Evolutionary conservation across 2,888 invertebrate species (phyloP).

Genomic region (Carcina quercana): DNA sequence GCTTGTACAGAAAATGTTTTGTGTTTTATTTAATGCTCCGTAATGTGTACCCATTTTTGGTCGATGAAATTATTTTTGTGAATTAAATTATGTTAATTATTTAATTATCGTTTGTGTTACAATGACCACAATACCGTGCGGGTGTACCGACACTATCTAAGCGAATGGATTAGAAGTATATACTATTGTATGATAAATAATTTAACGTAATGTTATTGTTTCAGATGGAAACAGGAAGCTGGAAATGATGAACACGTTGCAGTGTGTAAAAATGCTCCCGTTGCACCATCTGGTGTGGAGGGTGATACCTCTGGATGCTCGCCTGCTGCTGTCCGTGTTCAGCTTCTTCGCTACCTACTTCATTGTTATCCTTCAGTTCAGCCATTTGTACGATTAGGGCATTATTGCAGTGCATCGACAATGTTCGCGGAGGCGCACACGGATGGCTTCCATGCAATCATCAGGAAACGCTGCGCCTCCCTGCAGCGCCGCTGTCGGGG

Average conservation of each 20-base stretch:
- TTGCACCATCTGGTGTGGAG: neutral
- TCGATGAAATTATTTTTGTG: too few relatives aligned
- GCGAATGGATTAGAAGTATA: neutral
- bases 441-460: neutral
- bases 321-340: slow-evolving; percentile 1
- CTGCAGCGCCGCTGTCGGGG: too few relatives aligned
- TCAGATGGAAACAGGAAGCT: neutral
- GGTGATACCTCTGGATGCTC: slow-evolving; percentile 1
- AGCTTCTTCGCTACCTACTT: slow-evolving; percentile 2
- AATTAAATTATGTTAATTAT: too few relatives aligned
- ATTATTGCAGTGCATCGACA: neutral
- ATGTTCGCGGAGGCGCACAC: neutral
- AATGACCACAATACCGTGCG: neutral
- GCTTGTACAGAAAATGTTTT: too few relatives aligned
- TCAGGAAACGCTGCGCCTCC: neutral
- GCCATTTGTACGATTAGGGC: slow-evolving; percentile 1
- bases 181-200: neutral
- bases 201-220: neutral
- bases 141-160: neutral
- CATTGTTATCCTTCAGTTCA: slow-evolving; percentile 5
- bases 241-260: neutral
- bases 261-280: neutral
- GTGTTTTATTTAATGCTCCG: too few relatives aligned
- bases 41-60: too few relatives aligned
- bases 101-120: too few relatives aligned